Conservation (phyloP, 2,888 invertebrate genomes). For the Nezara viridula region DNA sequence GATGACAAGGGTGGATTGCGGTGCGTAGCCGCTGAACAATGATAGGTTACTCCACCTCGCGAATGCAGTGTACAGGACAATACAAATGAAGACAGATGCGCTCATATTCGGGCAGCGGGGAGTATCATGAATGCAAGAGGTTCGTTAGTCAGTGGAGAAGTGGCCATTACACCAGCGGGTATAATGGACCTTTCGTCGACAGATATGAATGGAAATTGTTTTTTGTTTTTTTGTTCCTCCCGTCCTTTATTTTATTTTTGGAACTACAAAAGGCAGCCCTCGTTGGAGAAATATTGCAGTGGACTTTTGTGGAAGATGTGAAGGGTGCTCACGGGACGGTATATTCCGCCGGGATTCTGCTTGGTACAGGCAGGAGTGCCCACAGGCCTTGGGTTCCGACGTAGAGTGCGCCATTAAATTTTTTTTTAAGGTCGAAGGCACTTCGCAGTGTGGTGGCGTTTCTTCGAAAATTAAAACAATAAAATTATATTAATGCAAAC, state of each 20-base stretch:
- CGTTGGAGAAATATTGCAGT: neutral
- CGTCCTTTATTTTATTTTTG: constrained; percentile 12
- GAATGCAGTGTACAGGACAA: neutral
- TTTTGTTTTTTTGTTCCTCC: neutral
- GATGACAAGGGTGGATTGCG: neutral
- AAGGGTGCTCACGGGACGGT: neutral
- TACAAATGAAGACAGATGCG: constrained; percentile 28
- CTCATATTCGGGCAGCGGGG: neutral
- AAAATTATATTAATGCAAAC: no score
- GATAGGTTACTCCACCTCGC: neutral
- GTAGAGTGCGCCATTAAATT: no score
- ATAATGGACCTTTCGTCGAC: neutral
- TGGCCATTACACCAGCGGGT: neutral
- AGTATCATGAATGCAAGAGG: constrained; percentile 27
- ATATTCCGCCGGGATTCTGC: neutral
- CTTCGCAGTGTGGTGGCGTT: no score
- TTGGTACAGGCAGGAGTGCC: neutral
- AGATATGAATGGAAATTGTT: constrained; percentile 41
- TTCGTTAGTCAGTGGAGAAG: constrained; percentile 10
- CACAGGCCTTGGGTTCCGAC: no score
- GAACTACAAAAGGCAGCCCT: constrained; percentile 27
- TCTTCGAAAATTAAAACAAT: no score
- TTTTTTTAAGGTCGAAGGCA: no score
- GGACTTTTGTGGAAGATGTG: neutral
- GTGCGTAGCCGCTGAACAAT: neutral